Evolutionary conservation across 2,888 invertebrate genomes (phyloP).

Genomic region (Cheilosia variabilis): DNA sequence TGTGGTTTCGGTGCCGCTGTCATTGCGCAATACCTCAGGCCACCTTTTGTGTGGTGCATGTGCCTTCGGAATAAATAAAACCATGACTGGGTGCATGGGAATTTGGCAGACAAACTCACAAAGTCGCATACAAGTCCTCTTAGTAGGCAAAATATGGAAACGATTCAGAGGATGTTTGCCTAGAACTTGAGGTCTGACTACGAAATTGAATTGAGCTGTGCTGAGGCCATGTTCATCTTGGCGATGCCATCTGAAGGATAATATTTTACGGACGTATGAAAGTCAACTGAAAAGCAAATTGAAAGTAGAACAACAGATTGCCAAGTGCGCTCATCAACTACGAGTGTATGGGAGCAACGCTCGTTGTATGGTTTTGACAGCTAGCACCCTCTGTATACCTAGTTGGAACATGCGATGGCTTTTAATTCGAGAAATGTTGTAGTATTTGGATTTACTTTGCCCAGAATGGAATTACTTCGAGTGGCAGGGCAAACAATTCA

Average conservation of each 20-base stretch:
- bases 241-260: constrained; percentile 47
- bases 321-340: not conserved
- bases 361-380: constrained; percentile 28
- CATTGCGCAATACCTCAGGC: constrained; percentile 27
- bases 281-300: constrained; percentile 50
- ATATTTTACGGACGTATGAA: constrained; percentile 41
- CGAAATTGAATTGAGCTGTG: constrained; percentile 52
- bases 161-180: constrained; percentile 50
- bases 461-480: constrained; percentile 9
- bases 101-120: constrained; percentile 28
- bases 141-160: constrained; percentile 46
- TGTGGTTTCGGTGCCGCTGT: constrained; percentile 14
- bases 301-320: constrained; percentile 35
- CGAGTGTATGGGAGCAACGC: not conserved
- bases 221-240: constrained; percentile 10
- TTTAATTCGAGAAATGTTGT: constrained; percentile 18
- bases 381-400: not conserved
- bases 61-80: constrained; percentile 27
- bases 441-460: constrained; percentile 29
- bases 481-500: not conserved
- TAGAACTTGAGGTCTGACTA: constrained; percentile 55
- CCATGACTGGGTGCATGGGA: constrained; percentile 2
- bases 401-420: not conserved
- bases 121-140: constrained; percentile 8
- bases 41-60: not conserved